Percentiles rank a stretch among this genome's conserved stretches.
Evolutionary conservation across 2,888 invertebrate genomes (phyloP).

Genomic region (Smittia sp.): DNA sequence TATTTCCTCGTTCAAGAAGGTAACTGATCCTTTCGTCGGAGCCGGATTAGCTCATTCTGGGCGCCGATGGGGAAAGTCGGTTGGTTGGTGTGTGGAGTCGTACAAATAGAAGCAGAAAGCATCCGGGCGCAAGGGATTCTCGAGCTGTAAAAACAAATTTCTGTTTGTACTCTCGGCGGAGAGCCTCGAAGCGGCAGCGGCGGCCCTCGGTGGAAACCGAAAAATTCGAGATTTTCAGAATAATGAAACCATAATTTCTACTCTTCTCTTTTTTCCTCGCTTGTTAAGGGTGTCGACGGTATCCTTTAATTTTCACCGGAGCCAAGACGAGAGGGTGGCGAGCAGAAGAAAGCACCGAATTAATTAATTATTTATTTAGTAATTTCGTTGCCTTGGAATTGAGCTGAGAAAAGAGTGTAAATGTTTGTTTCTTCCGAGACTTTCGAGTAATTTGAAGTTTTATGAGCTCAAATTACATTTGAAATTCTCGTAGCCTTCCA

Average conservation of each 20-base stretch:
- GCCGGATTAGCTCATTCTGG: not conserved
- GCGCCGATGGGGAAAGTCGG: not conserved
- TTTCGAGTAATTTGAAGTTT: slow-evolving; percentile 13
- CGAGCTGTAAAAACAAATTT: slow-evolving; percentile 2
- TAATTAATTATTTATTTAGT: slow-evolving; percentile 37
- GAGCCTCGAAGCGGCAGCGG: not conserved
- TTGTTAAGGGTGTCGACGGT: not conserved
- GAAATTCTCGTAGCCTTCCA: not conserved
- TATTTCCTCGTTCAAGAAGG: slow-evolving; percentile 25
- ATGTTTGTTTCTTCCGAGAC: slow-evolving; percentile 2
- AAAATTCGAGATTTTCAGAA: not conserved
- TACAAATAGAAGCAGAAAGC: not conserved
- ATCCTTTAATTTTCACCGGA: slow-evolving; percentile 37
- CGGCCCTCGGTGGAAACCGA: not conserved
- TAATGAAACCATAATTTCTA: slow-evolving; percentile 37
- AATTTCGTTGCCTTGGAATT: not conserved
- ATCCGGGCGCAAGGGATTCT: not conserved
- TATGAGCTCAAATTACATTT: slow-evolving; percentile 26
- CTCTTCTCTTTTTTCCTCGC: not conserved
- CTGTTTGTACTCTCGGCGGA: not conserved
- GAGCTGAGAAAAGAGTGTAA: slow-evolving; percentile 5
- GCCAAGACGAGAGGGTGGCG: not conserved
- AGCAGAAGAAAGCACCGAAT: not conserved
- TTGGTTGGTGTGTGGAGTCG: too few relatives aligned
- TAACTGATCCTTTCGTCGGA: slow-evolving; percentile 12